These are phyloP conservation scores for Mallotus villosus DNA, from an alignment of 2,797 vertebrate genomes.

Conservation along the genomic window DNA sequence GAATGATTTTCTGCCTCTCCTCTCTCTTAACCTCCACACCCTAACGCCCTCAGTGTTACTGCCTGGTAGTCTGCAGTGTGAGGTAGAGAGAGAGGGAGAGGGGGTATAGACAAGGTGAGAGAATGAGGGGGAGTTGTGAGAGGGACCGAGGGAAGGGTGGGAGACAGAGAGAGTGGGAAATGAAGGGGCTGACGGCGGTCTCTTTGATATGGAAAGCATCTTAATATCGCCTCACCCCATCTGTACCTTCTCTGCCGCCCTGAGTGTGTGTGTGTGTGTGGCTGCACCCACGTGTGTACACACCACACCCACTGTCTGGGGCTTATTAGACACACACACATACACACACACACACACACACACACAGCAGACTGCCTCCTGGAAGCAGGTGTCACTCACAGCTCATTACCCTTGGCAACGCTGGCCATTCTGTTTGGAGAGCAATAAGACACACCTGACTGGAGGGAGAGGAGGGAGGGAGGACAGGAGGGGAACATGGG, in stretches of 20 bases:
- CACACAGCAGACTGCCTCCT: conserved; percentile 56
- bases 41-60: too few species aligned
- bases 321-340: conserved; percentile 7
- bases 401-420: conserved; percentile 71
- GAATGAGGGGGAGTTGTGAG: neutral
- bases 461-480: neutral
- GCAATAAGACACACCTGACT: conserved; percentile 62
- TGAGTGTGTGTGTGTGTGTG: conserved; percentile 20
- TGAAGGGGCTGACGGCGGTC: conserved; percentile 14
- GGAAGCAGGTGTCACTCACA: conserved; percentile 74
- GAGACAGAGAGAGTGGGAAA: neutral
- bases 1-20: conserved; percentile 60
- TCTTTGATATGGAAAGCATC: conserved; percentile 39
- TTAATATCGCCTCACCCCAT: conserved; percentile 30
- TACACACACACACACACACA: conserved; percentile 16
- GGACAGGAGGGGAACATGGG: neutral
- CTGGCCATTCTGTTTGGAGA: conserved; percentile 70
- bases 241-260: conserved; percentile 5
- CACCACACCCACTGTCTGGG: neutral
- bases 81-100: neutral
- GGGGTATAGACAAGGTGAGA: neutral
- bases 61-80: neutral
- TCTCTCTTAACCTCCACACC: conserved; percentile 55
- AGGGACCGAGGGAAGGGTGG: neutral
- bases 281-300: neutral